These are phyloP conservation scores for Pandemis corylana DNA, from an alignment of 2,888 invertebrate species.

Conservation along the genomic window DNA sequence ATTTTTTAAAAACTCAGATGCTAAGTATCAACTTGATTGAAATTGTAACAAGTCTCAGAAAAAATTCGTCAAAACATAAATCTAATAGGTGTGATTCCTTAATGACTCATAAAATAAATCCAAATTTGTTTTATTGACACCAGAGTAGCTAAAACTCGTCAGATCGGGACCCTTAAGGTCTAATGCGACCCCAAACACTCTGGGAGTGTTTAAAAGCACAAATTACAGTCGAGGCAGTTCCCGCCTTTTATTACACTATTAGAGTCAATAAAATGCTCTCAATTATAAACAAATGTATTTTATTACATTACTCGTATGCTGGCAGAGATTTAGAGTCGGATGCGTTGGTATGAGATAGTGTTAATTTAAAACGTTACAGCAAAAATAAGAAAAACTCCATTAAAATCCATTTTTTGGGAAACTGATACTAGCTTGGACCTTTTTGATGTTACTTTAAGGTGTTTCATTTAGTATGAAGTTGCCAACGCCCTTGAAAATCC, in stretches of 20 bases:
- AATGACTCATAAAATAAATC: background rate
- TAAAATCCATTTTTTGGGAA: no score
- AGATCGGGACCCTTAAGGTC: background rate
- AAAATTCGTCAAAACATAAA: background rate
- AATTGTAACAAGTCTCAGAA: background rate
- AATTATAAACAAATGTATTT: slow-evolving; percentile 74
- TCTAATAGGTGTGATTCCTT: background rate
- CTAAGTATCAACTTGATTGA: background rate
- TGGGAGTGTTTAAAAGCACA: slow-evolving; percentile 44
- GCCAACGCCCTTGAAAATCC: no score
- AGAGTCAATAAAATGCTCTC: slow-evolving; percentile 69
- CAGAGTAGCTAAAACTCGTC: background rate
- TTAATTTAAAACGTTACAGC: slow-evolving; percentile 19
- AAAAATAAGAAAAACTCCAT: background rate
- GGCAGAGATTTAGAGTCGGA: slow-evolving; percentile 26
- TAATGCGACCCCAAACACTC: background rate
- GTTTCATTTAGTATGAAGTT: no score
- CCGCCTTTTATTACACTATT: slow-evolving; percentile 73
- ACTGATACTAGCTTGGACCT: no score
- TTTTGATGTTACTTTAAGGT: no score
- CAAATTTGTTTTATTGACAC: background rate
- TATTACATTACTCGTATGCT: slow-evolving; percentile 59
- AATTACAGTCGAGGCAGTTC: slow-evolving; percentile 66
- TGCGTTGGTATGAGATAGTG: slow-evolving; percentile 13
- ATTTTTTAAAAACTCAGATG: no score